Base-by-base conservation (phyloP, 2,797 vertebrate species). In the Sebastolobus alascanus region DNA sequence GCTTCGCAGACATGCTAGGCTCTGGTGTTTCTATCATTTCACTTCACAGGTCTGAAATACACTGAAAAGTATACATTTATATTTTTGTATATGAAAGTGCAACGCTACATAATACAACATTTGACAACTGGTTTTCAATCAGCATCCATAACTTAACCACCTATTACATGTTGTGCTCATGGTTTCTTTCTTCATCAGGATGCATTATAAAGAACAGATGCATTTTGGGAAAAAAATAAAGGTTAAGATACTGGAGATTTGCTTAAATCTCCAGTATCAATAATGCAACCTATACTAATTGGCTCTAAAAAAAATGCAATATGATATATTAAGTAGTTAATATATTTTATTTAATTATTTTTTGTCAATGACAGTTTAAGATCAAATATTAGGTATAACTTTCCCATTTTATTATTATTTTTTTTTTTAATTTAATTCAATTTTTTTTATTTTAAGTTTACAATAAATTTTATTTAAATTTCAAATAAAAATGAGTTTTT, bases 11-110 rank as follows among this genome's bases (percentile, higher is more conserved):
- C 75, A 78, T 22, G 14, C 58, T 18, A 14, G 13, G 59, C 61
- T 52, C 27, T 29, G 75, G 63, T 77, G 83, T 89, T 93, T 85
- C 85, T 64, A 81, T 84, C 72, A 79, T 56, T 84, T 29, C 38
- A 68, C 72, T 82, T 75, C 74, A 72, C 50, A 73, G 46, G 40
- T 68, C 54, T 72, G 70, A 60, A 70, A 77, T 46, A 79, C 46
- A 61, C 54, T 52, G 38, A 59, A 33, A 77, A 46, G 20, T 68
- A 46, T 33, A 31, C 40, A 12, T 67, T 60, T 79, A 69, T 82
- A 68, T 74, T 71, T 69, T 75, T 67, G 18, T 14, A 58, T 27
- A 27, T 40, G 16, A 27, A 55, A 38, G 12, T 60, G 14, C 25
- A 27, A 38, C 7, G 25, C 5, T 55, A 31, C 38, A 31, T 27